Conservation (phyloP, 2,797 vertebrate genomes). For the Muraenolepis orangiensis region DNA sequence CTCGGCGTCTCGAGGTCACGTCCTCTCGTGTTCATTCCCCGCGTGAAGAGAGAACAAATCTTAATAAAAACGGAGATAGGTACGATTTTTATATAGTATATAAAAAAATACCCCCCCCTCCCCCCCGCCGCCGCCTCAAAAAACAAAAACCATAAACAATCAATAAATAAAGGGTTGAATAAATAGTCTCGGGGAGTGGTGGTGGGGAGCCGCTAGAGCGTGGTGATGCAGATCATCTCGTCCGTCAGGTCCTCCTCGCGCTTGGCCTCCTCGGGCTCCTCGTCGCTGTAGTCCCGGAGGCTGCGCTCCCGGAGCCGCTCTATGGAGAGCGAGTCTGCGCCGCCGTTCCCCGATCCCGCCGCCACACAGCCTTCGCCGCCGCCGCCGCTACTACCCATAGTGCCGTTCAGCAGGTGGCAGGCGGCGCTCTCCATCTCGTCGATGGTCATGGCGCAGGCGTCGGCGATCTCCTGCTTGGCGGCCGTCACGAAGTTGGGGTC, state of each 20-base stretch:
- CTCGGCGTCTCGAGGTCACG: background rate
- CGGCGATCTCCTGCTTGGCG: slow-evolving; percentile 92
- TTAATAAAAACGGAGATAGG: background rate
- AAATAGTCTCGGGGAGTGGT: background rate
- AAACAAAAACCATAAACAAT: background rate
- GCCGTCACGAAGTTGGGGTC: slow-evolving; percentile 94
- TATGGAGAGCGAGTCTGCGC: slow-evolving; percentile 61
- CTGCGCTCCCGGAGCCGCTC: slow-evolving; percentile 74
- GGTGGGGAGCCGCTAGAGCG: slow-evolving; percentile 82
- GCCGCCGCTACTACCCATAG: slow-evolving; percentile 64
- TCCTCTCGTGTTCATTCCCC: background rate
- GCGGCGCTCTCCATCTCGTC: slow-evolving; percentile 99
- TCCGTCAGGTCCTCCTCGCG: slow-evolving; percentile 94
- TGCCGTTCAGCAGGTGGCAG: slow-evolving; percentile 87
- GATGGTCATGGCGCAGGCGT: slow-evolving; percentile 94
- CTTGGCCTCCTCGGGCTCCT: slow-evolving; percentile 76
- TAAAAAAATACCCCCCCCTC: too few species aligned
- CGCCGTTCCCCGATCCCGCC: slow-evolving; percentile 31
- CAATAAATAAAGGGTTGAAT: slow-evolving; percentile 1
- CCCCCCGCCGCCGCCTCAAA: too few species aligned
- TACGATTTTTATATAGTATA: background rate
- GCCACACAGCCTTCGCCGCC: slow-evolving; percentile 41
- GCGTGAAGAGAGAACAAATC: background rate
- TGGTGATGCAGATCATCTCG: slow-evolving; percentile 96
- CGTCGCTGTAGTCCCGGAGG: slow-evolving; percentile 84